phyloP scores from a whole-genome alignment of 2,113 vertebrate genomes.

The Hylia prasina region DNA sequence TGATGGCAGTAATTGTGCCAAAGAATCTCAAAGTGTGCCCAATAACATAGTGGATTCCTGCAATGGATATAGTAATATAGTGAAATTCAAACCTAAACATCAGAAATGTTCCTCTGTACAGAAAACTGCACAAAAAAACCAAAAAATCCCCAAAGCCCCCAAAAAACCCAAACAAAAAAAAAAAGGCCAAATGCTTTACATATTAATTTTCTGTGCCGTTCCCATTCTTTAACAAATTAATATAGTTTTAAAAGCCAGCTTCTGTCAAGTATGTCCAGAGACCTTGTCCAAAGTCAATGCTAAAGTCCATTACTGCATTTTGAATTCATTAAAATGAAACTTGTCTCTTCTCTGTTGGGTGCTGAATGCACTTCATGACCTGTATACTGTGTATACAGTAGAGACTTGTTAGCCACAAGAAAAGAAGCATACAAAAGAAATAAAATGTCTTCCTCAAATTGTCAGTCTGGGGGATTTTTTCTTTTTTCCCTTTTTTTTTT shows the following conservation, averaged over 20 bases:
- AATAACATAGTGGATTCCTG: not conserved
- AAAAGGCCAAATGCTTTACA: not conserved
- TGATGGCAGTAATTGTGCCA: not conserved
- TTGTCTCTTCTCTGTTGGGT: not conserved
- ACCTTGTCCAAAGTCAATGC: not conserved
- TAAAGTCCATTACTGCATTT: not conserved
- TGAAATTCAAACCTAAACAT: not conserved
- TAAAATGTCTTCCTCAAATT: not conserved
- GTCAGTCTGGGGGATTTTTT: not conserved
- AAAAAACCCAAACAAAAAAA: too few species aligned
- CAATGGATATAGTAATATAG: not conserved
- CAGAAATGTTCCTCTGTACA: not conserved
- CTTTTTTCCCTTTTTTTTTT: not conserved
- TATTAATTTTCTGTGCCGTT: not conserved
- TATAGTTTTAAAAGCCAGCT: not conserved
- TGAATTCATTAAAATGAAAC: conserved; percentile 13
- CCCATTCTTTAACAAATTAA: not conserved
- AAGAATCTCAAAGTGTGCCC: not conserved
- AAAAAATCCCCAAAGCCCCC: not conserved
- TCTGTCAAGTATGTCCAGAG: not conserved
- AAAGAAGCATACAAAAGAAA: not conserved
- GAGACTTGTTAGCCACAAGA: not conserved
- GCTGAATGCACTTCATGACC: not conserved
- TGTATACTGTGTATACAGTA: not conserved
- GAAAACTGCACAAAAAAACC: not conserved